A percentile compares a stretch with the other conserved stretches of the same genome.
Conservation (phyloP, 2,113 vertebrate species). For the Poecilia latipinna region DNA sequence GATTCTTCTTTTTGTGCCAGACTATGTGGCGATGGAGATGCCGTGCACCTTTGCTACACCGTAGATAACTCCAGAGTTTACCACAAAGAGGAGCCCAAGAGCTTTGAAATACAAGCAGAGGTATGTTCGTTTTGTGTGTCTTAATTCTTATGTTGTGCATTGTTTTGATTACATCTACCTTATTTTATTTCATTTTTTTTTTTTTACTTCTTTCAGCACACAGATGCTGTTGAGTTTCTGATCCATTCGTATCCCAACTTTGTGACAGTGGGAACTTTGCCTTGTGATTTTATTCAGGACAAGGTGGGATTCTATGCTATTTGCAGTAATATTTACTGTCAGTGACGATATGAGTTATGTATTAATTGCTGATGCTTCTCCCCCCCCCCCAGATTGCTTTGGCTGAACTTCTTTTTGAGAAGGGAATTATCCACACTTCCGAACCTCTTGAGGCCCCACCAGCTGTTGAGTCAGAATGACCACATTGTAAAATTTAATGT, state of each 20-base stretch:
- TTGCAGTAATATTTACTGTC: background rate
- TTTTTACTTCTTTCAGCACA: slow-evolving; percentile 73
- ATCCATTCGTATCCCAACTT: slow-evolving; percentile 91
- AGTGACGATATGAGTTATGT: background rate
- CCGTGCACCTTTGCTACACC: slow-evolving; percentile 86
- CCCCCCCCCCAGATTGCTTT: slow-evolving; percentile 66
- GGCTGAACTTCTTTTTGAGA: slow-evolving; percentile 80
- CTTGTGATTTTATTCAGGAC: slow-evolving; percentile 84
- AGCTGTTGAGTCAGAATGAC: slow-evolving; percentile 19
- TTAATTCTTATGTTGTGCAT: background rate
- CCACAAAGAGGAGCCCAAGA: slow-evolving; percentile 92
- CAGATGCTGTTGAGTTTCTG: slow-evolving; percentile 89
- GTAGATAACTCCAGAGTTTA: slow-evolving; percentile 94
- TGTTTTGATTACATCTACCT: background rate
- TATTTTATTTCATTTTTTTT: background rate
- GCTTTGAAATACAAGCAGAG: slow-evolving; percentile 87
- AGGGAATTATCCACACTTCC: slow-evolving; percentile 75
- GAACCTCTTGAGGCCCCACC: slow-evolving; percentile 43
- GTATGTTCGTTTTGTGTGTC: slow-evolving; percentile 44
- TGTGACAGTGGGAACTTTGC: slow-evolving; percentile 84
- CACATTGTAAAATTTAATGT: slow-evolving; percentile 22
- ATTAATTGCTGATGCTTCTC: background rate
- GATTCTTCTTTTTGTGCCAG: slow-evolving; percentile 47
- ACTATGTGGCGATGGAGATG: slow-evolving; percentile 88
- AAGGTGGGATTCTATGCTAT: slow-evolving; percentile 69